These are phyloP conservation scores for Mergus octosetaceus DNA, from an alignment of 2,797 vertebrate genomes.

Conservation along the genomic window DNA sequence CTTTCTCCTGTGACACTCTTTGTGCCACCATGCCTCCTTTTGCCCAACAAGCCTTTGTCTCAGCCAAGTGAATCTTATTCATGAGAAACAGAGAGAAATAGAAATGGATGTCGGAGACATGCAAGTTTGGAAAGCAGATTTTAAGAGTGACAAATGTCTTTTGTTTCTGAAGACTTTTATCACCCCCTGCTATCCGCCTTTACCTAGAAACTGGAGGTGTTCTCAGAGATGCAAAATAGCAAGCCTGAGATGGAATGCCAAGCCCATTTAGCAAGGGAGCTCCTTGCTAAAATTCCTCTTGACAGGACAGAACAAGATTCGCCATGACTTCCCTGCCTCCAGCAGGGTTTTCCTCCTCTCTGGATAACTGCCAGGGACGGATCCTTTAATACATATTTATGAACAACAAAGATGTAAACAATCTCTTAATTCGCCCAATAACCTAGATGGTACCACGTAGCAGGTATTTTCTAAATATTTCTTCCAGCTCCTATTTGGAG, in stretches of 20 bases:
- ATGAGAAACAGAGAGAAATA: not conserved
- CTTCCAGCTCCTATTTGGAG: not conserved
- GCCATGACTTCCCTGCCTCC: not conserved
- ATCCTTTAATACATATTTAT: not conserved
- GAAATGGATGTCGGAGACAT: not conserved
- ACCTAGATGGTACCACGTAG: not conserved
- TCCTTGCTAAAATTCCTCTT: not conserved
- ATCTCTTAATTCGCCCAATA: not conserved
- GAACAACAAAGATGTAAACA: not conserved
- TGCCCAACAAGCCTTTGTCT: not conserved
- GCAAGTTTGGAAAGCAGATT: not conserved
- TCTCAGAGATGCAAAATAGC: not conserved
- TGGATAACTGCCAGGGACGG: not conserved
- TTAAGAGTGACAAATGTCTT: not conserved
- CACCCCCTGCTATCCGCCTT: not conserved
- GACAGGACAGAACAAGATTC: not conserved
- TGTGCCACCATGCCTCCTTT: not conserved
- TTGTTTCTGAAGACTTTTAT: not conserved
- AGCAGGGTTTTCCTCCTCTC: not conserved
- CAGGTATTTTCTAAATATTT: not conserved
- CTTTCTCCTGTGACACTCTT: not conserved
- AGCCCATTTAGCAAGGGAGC: not conserved
- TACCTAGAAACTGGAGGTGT: not conserved
- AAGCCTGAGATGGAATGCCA: rapidly evolving
- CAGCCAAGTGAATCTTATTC: not conserved